Evolutionary conservation across 2,888 invertebrate species (phyloP), one percentile per base, ranked within the genome.

Genomic region (Phengaris alcon): DNA sequence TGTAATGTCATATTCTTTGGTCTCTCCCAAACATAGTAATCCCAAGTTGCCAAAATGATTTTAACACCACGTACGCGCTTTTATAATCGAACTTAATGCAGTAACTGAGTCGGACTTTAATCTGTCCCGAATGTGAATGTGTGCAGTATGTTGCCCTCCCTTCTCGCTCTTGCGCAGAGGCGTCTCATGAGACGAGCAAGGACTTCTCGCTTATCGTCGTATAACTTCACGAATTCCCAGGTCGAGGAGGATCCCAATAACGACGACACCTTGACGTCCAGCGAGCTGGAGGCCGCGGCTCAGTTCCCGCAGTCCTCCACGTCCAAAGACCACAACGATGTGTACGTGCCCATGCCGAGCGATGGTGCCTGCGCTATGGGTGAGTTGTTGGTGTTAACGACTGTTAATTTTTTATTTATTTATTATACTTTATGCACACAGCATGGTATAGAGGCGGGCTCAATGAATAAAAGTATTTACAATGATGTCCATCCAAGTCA

Each of bases 201-300:
- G 57, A 22, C 15, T 59, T 9, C 22, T 57, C 15, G 8, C 57
- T 64, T 64, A 35, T 64, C 10, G 13, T 57, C 76, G 54, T 76
- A 79, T 22, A 74, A 77, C 15, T 64, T 48, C 48, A 48, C 48
- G 8, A 6, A 1, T 51, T 59, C 68, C 13, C 69, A 90, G 89
- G 81, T 86, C 75, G 87, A 86, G 79, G 89, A 88, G 75, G 87
- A 88, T 79, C 86, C 88, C 2, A 88, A 89, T 76, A 89, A 89
- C 77, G 90, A 90, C 77, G 88, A 87, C 72, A 87, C 88, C 3
- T 76, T 88, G 74, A 84, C 86, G 4, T 82, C 85, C n/a, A 86
- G 85, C 79, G 88, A 87, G 64, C 79, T 85, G 76, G 88, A 88
- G 3, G 81, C 76, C 4, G 80, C 83, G 9, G 82, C 81, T 6